Percentiles rank a stretch among this genome's conserved stretches.
These are phyloP conservation scores for Caenorhabditis panamensis DNA, from an alignment of 2,888 invertebrate genomes.

Conservation along the genomic window DNA sequence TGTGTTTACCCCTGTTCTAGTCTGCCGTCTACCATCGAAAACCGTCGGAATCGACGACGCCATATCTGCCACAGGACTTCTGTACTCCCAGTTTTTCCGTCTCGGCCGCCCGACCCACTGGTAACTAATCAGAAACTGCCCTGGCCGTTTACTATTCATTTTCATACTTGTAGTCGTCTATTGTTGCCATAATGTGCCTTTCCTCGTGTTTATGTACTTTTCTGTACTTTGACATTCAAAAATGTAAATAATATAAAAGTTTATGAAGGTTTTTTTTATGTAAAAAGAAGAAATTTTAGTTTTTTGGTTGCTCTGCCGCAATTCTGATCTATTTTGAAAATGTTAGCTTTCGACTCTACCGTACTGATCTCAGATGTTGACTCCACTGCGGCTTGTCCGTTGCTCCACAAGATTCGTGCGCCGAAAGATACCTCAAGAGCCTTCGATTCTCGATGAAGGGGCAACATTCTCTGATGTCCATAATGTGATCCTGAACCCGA, in stretches of 20 bases:
- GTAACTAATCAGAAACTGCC: conserved; percentile 16
- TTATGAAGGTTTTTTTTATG: neutral
- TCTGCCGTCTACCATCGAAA: conserved; percentile 82
- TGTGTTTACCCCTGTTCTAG: conserved; percentile 83
- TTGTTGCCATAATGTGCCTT: conserved; percentile 31
- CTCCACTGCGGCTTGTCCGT: conserved; percentile 16
- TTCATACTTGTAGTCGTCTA: neutral
- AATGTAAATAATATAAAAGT: conserved; percentile 1
- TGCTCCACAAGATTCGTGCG: conserved; percentile 25
- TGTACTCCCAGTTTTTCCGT: conserved; percentile 82
- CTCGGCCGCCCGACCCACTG: conserved; percentile 63
- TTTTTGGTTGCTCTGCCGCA: conserved; percentile 3
- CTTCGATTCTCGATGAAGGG: conserved; percentile 70
- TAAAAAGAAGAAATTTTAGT: neutral
- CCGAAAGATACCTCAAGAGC: conserved; percentile 9
- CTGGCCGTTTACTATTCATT: neutral
- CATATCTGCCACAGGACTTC: conserved; percentile 82
- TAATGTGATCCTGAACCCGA: conserved; percentile 74
- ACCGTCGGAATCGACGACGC: conserved; percentile 83
- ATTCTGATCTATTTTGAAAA: neutral
- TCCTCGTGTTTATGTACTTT: neutral
- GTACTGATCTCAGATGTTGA: conserved; percentile 9
- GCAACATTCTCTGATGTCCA: conserved; percentile 76
- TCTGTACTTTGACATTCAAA: neutral
- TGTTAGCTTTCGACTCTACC: neutral